Percentiles rank a stretch among this genome's conserved stretches.
These are phyloP conservation scores for Ceratothoa steindachneri DNA, from an alignment of 2,888 invertebrate genomes.

Conservation along the genomic window DNA sequence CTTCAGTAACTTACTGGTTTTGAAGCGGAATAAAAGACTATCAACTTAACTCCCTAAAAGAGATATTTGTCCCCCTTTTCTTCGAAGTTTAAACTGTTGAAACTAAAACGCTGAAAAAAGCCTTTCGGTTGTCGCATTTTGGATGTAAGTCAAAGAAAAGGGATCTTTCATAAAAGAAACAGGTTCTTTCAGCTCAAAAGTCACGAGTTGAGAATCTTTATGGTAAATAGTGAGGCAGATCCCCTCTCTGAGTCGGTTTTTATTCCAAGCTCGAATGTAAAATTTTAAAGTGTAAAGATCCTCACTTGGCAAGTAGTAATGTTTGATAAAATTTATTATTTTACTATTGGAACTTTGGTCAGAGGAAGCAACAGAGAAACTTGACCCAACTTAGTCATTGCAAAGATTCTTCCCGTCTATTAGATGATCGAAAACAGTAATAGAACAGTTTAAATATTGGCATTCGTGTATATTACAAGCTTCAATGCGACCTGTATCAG, in stretches of 20 bases:
- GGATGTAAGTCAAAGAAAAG: not conserved
- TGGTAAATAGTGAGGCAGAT: not conserved
- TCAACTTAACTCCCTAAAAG: not conserved
- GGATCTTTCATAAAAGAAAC: not conserved
- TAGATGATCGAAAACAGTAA: not conserved
- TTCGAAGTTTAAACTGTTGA: not conserved
- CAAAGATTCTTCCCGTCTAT: not conserved
- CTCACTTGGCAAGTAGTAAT: constrained; percentile 1
- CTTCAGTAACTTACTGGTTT: not conserved
- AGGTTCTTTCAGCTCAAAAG: not conserved
- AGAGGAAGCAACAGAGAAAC: not conserved
- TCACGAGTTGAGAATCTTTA: not conserved
- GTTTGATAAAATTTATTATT: not conserved
- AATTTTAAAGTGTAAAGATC: not conserved
- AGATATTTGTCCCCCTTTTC: not conserved
- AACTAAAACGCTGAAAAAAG: not conserved
- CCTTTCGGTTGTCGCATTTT: not conserved
- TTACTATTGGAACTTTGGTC: not conserved
- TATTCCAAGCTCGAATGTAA: not conserved
- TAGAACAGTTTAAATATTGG: not conserved
- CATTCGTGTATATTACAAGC: not conserved
- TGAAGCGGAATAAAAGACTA: not conserved
- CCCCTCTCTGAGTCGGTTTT: not conserved
- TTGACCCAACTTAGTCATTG: not conserved
- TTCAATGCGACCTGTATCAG: not conserved